A percentile compares a stretch with the other conserved stretches of the same genome.
phyloP scores from a whole-genome alignment of 2,888 invertebrate species.

The Oeneis ivallda region DNA sequence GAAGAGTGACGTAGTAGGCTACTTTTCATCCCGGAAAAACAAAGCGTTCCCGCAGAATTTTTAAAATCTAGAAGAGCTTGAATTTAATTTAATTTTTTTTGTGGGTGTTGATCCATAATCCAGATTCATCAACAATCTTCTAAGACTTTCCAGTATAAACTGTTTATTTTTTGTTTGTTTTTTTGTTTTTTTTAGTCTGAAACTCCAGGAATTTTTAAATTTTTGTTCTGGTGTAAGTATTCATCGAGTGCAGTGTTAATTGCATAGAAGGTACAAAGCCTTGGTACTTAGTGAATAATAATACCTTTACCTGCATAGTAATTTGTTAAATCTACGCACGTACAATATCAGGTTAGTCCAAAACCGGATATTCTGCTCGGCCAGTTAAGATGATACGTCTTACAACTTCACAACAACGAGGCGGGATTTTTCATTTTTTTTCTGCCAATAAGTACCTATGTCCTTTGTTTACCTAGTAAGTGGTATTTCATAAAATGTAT shows the following conservation, averaged over 20 bases:
- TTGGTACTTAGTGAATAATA: background rate
- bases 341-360: slow-evolving; percentile 64
- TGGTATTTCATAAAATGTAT: background rate
- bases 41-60: no score
- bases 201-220: background rate
- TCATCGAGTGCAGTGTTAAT: no score
- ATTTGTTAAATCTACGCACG: slow-evolving; percentile 61
- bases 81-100: no score
- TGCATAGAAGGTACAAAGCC: slow-evolving; percentile 8
- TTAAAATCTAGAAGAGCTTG: no score
- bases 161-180: no score
- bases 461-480: slow-evolving; percentile 9
- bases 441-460: slow-evolving; percentile 3
- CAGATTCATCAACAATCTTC: no score
- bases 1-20: no score
- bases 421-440: slow-evolving; percentile 17
- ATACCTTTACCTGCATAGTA: slow-evolving; percentile 46
- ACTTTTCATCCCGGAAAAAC: no score
- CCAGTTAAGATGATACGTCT: slow-evolving; percentile 44
- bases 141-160: background rate
- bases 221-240: background rate
- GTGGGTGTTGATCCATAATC: no score
- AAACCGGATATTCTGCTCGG: slow-evolving; percentile 60
- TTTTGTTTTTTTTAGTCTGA: no score
- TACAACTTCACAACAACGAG: background rate